Evolutionary conservation across 2,797 vertebrate genomes (phyloP).

Genomic region (Tympanoctomys barrerae): DNA sequence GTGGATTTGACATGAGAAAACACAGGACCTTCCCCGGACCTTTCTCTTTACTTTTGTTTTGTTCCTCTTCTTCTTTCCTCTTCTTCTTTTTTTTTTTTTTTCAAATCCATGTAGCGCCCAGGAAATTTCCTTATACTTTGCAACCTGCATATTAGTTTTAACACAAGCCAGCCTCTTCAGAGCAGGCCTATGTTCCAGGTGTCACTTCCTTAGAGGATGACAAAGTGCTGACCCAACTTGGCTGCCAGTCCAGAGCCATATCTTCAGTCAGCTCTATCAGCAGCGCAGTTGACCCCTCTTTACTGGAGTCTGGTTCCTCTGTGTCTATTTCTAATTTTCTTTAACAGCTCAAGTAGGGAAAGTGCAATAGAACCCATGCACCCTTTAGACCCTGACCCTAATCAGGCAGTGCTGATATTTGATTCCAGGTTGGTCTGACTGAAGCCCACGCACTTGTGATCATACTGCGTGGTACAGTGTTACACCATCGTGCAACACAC

Average conservation of each 20-base stretch:
- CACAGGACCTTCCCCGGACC: not conserved
- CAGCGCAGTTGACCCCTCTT: not conserved
- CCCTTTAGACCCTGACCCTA: not conserved
- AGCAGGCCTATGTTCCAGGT: not conserved
- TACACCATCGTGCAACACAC: rapidly evolving
- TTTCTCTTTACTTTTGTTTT: not conserved
- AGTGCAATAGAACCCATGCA: not conserved
- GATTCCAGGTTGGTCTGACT: not conserved
- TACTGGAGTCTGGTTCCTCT: not conserved
- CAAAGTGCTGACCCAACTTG: no score
- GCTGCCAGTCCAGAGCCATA: not conserved
- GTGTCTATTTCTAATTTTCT: conserved; percentile 7
- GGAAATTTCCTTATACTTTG: not conserved
- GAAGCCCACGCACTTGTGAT: not conserved
- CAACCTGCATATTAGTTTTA: not conserved
- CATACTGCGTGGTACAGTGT: not conserved
- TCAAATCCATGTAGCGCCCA: not conserved
- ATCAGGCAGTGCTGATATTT: not conserved
- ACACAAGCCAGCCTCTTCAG: not conserved
- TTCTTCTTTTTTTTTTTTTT: no score
- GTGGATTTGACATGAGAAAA: not conserved
- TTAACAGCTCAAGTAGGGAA: not conserved
- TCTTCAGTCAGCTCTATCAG: not conserved
- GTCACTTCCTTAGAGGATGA: not conserved
- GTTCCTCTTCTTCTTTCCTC: no score